phyloP scores from a whole-genome alignment of 2,888 invertebrate species.

The Chalcis sispes region DNA sequence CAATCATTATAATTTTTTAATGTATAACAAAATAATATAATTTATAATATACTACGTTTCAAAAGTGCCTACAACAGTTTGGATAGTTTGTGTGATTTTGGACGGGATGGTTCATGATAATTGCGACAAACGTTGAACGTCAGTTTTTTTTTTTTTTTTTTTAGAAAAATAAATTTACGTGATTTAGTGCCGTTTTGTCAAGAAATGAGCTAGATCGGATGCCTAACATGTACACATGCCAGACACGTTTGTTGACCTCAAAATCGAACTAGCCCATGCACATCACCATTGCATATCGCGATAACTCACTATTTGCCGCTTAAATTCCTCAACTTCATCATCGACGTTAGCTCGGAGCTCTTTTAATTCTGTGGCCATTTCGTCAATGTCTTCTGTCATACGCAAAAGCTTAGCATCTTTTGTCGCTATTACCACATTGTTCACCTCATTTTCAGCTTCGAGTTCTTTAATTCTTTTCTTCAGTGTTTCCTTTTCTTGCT shows the following conservation, averaged over 20 bases:
- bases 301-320: slow-evolving; percentile 76
- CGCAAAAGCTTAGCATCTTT: slow-evolving; percentile 85
- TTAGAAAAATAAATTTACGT: slow-evolving; percentile 8
- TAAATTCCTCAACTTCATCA: slow-evolving; percentile 75
- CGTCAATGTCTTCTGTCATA: slow-evolving; percentile 85
- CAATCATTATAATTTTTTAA: slow-evolving; percentile 2
- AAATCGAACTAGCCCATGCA: slow-evolving; percentile 63
- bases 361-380: slow-evolving; percentile 82
- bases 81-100: slow-evolving; percentile 18
- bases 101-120: slow-evolving; percentile 32
- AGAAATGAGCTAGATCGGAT: slow-evolving; percentile 33
- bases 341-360: slow-evolving; percentile 75
- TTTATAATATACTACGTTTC: slow-evolving; percentile 20
- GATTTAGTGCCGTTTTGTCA: slow-evolving; percentile 18
- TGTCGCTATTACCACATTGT: slow-evolving; percentile 81
- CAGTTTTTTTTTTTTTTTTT: not conserved
- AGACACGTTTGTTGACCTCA: not conserved
- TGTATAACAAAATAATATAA: slow-evolving; percentile 1
- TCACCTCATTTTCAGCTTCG: slow-evolving; percentile 83
- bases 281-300: slow-evolving; percentile 68
- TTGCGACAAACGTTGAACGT: slow-evolving; percentile 18
- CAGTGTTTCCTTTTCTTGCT: slow-evolving; percentile 82
- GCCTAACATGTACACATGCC: slow-evolving; percentile 32
- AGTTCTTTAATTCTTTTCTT: slow-evolving; percentile 81
- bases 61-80: slow-evolving; percentile 22